Conservation (phyloP, 2,113 vertebrate genomes). For the Eulemur macaco region DNA sequence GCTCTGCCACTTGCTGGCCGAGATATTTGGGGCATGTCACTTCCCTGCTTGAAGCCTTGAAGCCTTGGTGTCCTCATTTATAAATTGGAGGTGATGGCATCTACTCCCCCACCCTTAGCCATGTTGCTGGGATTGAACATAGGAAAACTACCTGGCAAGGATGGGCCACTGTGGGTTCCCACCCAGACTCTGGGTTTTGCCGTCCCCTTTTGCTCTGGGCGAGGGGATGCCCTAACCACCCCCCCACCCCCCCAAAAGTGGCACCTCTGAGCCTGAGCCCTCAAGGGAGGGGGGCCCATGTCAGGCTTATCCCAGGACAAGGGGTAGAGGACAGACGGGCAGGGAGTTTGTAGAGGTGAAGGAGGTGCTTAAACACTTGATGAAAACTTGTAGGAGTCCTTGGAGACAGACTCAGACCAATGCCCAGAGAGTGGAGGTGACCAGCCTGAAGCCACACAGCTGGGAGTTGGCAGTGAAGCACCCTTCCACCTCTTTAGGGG, state of each 20-base stretch:
- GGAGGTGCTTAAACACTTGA: not conserved
- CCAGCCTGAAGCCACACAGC: not conserved
- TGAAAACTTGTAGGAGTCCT: not conserved
- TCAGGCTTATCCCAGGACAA: not conserved
- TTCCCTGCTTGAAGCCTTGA: not conserved
- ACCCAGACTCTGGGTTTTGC: not conserved
- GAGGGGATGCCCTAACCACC: not conserved
- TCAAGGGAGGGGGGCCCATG: fast-evolving
- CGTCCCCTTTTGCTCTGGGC: not conserved
- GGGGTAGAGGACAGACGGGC: not conserved
- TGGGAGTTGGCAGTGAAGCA: not conserved
- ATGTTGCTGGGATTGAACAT: conserved; percentile 17
- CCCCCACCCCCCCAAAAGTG: not conserved
- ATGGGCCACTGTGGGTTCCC: not conserved
- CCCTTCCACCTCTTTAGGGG: not conserved
- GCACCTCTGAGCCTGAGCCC: not conserved
- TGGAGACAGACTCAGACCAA: not conserved
- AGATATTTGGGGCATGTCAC: not conserved
- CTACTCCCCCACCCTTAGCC: not conserved
- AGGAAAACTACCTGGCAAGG: not conserved
- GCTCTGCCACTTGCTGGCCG: not conserved
- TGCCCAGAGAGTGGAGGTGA: not conserved
- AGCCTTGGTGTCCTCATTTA: not conserved
- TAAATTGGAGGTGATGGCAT: conserved; percentile 3
- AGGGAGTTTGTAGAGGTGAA: too few relatives aligned